A percentile compares a stretch with the other conserved stretches of the same genome.
Evolutionary conservation across 2,797 vertebrate genomes (phyloP).

Genomic region (Limosa lapponica): DNA sequence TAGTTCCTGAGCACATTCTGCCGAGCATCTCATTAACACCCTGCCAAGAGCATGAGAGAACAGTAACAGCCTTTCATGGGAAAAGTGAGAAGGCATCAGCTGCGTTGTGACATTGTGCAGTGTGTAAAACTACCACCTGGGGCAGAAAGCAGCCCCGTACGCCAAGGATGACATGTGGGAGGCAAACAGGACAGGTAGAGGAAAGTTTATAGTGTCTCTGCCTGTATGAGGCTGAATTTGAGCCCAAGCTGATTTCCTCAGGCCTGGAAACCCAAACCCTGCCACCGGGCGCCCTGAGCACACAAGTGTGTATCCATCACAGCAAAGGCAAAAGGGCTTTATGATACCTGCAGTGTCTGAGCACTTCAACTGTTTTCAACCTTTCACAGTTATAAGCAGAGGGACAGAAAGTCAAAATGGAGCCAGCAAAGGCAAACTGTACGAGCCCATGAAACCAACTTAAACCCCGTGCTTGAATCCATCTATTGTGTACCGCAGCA

Average conservation of each 20-base stretch:
- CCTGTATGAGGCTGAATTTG: neutral
- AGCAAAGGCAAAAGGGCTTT: neutral
- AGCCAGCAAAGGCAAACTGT: neutral
- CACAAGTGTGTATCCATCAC: accelerated
- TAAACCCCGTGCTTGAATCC: neutral
- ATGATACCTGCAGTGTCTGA: neutral
- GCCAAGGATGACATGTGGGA: neutral
- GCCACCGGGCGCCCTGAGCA: neutral
- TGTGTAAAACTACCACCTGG: neutral
- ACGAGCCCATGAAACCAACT: neutral
- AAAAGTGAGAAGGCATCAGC: neutral
- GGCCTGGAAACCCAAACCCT: neutral
- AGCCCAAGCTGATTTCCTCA: neutral
- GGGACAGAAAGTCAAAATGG: neutral
- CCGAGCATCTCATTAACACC: neutral
- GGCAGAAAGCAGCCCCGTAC: neutral
- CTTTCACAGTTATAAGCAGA: neutral
- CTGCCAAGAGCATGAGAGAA: neutral
- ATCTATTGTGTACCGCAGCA: neutral
- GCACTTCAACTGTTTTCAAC: neutral
- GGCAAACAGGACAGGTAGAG: neutral
- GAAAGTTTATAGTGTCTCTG: neutral
- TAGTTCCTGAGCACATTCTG: neutral
- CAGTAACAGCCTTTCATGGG: neutral
- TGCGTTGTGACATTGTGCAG: neutral